A percentile compares a stretch with the other conserved stretches of the same genome.
Conservation (phyloP, 2,888 invertebrate genomes). For the Calliphora vomitoria region DNA sequence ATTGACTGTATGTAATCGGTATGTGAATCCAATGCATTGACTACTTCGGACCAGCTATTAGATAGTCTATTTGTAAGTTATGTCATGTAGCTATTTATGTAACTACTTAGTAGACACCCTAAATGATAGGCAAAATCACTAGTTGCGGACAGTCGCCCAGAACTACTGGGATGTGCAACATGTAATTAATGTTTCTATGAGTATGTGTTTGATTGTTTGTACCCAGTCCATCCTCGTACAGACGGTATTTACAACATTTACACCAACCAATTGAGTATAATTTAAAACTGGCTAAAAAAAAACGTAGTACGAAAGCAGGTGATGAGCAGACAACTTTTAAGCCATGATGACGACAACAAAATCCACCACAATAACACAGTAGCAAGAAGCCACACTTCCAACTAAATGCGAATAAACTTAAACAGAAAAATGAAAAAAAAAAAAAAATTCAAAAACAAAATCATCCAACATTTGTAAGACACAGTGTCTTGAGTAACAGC, state of each 20-base stretch:
- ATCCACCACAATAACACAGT: conserved; percentile 14
- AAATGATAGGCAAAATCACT: too few relatives aligned
- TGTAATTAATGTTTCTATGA: background rate
- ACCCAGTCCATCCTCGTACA: conserved; percentile 29
- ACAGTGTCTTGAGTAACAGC: conserved; percentile 55
- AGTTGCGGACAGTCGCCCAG: too few relatives aligned
- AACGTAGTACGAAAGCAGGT: conserved; percentile 4
- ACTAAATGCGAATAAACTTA: conserved; percentile 22
- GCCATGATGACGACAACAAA: conserved; percentile 31
- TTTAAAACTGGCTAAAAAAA: conserved; percentile 20
- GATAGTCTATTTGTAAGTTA: too few relatives aligned
- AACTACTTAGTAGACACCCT: too few relatives aligned
- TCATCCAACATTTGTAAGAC: conserved; percentile 13
- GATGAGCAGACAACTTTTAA: conserved; percentile 60
- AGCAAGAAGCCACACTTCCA: conserved; percentile 49
- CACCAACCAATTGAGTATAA: conserved; percentile 34
- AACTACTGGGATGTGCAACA: background rate
- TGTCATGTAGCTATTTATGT: too few relatives aligned
- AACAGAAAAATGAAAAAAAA: background rate
- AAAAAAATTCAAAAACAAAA: conserved; percentile 5
- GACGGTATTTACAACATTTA: conserved; percentile 10
- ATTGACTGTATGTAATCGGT: too few relatives aligned
- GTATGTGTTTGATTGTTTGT: background rate
- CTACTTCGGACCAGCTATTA: too few relatives aligned
- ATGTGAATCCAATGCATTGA: too few relatives aligned